Percentiles rank a stretch among this genome's conserved stretches.
These are phyloP conservation scores for Lampris incognitus DNA, from an alignment of 2,113 vertebrate genomes.

Conservation along the genomic window DNA sequence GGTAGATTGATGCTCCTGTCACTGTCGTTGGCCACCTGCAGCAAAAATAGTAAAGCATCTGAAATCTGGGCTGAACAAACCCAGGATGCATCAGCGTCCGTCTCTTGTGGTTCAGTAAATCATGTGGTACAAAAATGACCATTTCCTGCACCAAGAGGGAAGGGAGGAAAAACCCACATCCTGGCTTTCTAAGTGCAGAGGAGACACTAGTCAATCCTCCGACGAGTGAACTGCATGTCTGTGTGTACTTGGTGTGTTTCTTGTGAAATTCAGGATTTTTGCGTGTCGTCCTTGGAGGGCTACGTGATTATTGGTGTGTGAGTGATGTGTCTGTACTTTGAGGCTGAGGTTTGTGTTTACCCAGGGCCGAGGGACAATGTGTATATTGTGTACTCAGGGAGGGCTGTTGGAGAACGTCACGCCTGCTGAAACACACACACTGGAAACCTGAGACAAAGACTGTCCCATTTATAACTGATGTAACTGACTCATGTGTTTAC, in stretches of 20 bases:
- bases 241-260: no score
- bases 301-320: constrained; percentile 16
- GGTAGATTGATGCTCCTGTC: constrained; percentile 56
- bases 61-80: constrained; percentile 31
- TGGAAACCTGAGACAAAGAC: constrained; percentile 7
- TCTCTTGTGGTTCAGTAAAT: not conserved
- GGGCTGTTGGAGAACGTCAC: constrained; percentile 53
- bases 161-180: not conserved
- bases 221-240: no score
- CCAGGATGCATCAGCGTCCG: constrained; percentile 31
- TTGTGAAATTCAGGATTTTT: not conserved
- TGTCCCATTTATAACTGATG: no score
- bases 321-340: constrained; percentile 19
- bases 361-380: constrained; percentile 66
- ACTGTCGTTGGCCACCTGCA: constrained; percentile 39
- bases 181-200: constrained; percentile 6
- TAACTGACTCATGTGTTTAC: no score
- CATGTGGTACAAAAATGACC: not conserved
- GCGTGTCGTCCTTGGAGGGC: constrained; percentile 7
- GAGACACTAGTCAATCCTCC: constrained; percentile 10
- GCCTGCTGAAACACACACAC: constrained; percentile 41
- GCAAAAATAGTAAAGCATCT: not conserved
- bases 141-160: not conserved
- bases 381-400: constrained; percentile 72
- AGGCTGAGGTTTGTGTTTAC: constrained; percentile 64